Evolutionary conservation across 2,797 vertebrate genomes (phyloP).

Genomic region (Micromesistius poutassou): DNA sequence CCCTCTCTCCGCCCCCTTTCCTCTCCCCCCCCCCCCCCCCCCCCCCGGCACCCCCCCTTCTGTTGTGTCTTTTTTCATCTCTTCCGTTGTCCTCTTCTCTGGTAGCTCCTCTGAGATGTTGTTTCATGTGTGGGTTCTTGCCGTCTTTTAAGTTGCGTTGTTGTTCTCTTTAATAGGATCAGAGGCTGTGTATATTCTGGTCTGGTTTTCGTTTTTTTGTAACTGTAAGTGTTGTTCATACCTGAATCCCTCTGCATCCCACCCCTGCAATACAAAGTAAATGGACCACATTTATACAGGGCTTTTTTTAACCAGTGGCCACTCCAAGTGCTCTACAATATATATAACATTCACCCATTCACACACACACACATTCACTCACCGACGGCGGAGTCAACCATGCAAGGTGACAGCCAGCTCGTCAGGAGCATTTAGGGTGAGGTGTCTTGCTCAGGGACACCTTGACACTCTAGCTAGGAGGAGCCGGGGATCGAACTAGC

Average conservation of each 20-base stretch:
- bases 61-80: neutral
- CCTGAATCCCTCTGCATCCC: neutral
- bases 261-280: neutral
- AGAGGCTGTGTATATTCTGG: neutral
- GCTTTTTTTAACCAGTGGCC: too few relatives aligned
- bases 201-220: neutral
- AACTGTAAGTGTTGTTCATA: neutral
- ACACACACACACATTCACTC: too few relatives aligned
- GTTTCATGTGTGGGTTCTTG: neutral
- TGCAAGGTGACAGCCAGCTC: too few relatives aligned
- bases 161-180: neutral
- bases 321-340: too few relatives aligned
- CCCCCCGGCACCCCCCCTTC: neutral
- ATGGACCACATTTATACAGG: too few relatives aligned
- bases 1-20: neutral
- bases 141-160: neutral
- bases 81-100: neutral
- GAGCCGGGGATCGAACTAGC: too few relatives aligned
- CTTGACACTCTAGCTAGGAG: too few relatives aligned
- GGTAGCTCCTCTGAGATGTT: neutral
- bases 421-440: too few relatives aligned
- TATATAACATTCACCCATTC: too few relatives aligned
- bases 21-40: neutral
- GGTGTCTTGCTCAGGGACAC: too few relatives aligned
- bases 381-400: too few relatives aligned